Evolutionary conservation across 2,113 vertebrate species (phyloP).

Genomic region (Turdus rufiventris): DNA sequence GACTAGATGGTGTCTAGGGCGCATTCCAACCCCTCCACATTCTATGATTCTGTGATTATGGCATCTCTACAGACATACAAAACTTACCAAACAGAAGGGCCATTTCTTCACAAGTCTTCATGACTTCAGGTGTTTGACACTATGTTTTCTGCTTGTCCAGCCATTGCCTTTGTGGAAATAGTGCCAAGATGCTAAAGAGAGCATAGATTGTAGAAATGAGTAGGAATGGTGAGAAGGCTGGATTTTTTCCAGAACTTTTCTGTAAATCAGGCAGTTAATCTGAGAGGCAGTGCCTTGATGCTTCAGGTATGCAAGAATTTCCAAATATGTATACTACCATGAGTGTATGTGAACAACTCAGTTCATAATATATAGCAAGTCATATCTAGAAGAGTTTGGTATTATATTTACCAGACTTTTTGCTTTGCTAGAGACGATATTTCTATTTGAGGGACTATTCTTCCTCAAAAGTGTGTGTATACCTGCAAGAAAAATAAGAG

Average conservation of each 20-base stretch:
- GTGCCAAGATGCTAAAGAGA: not conserved
- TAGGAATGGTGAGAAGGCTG: not conserved
- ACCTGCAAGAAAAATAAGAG: not conserved
- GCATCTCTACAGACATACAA: not conserved
- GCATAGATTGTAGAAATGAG: not conserved
- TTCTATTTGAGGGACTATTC: not conserved
- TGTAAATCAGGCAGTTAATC: not conserved
- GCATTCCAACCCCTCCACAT: not conserved
- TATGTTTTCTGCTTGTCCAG: not conserved
- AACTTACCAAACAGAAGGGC: not conserved
- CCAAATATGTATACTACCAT: not conserved
- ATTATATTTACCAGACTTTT: not conserved
- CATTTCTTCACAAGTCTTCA: not conserved
- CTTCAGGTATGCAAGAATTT: not conserved
- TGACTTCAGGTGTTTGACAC: not conserved
- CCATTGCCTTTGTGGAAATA: not conserved
- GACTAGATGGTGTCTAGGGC: not conserved
- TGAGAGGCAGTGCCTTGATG: not conserved
- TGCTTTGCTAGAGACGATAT: not conserved
- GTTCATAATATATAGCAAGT: not conserved
- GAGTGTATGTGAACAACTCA: accelerated
- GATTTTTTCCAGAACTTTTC: not conserved
- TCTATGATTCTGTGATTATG: not conserved
- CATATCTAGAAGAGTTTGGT: not conserved
- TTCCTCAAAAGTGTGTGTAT: not conserved